A percentile compares a stretch with the other conserved stretches of the same genome.
phyloP scores from a whole-genome alignment of 2,113 vertebrate species.

The Climacteris rufus region DNA sequence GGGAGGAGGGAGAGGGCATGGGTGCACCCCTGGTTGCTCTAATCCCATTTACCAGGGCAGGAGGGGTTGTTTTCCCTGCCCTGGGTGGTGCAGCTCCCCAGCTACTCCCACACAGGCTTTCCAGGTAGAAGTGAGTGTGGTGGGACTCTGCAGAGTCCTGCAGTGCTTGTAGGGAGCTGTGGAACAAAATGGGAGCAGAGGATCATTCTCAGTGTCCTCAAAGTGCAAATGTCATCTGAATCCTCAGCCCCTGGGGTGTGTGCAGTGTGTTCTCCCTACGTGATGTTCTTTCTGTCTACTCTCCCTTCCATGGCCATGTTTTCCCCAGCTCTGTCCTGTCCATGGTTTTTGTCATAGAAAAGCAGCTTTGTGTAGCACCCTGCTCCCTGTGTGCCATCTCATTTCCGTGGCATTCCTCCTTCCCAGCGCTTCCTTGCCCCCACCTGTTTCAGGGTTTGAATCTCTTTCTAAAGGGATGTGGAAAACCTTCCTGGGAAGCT shows the following conservation, averaged over 20 bases:
- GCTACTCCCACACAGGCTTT: not conserved
- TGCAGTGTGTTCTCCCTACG: not conserved
- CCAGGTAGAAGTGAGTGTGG: not conserved
- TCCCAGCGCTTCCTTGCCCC: not conserved
- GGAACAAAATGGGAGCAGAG: not conserved
- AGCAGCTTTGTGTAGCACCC: slow-evolving; percentile 15
- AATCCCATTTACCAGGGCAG: not conserved
- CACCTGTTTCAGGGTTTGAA: slow-evolving; percentile 35
- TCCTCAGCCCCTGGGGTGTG: not conserved
- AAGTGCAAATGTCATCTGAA: not conserved
- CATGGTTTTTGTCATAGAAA: not conserved
- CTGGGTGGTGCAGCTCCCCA: not conserved
- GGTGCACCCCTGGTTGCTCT: not conserved
- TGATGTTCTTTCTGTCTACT: not conserved
- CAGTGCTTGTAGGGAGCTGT: not conserved
- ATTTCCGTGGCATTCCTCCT: not conserved
- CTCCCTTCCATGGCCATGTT: not conserved
- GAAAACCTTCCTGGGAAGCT: not conserved
- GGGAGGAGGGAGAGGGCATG: not conserved
- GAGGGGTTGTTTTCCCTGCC: not conserved
- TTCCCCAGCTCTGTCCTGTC: slow-evolving; percentile 16
- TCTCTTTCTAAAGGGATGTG: not conserved
- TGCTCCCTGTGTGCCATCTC: not conserved
- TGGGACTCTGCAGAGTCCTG: not conserved
- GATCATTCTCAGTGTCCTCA: not conserved